These are phyloP conservation scores for Chrysina gloriosa DNA, from an alignment of 2,888 invertebrate genomes.

Conservation along the genomic window DNA sequence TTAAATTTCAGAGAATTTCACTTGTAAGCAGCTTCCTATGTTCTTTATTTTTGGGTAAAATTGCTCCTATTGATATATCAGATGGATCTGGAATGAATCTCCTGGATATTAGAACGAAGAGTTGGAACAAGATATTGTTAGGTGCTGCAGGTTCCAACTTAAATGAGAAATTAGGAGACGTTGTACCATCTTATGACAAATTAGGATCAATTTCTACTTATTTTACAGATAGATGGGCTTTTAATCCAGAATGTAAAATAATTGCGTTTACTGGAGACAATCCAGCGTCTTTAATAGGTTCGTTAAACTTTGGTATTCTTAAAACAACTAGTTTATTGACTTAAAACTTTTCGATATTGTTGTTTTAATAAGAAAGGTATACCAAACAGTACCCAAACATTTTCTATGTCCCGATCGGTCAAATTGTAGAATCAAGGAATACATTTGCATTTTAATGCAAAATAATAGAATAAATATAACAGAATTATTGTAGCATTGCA, in stretches of 20 bases:
- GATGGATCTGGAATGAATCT: slow-evolving; percentile 98
- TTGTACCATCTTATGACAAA: slow-evolving; percentile 77
- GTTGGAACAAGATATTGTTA: slow-evolving; percentile 81
- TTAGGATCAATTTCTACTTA: slow-evolving; percentile 83
- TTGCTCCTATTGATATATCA: slow-evolving; percentile 90
- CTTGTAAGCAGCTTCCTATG: slow-evolving; percentile 93
- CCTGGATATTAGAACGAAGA: slow-evolving; percentile 81
- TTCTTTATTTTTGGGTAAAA: slow-evolving; percentile 86
- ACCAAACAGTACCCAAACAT: too few species aligned
- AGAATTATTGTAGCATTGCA: too few species aligned
- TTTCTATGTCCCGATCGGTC: too few species aligned
- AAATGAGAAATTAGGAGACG: slow-evolving; percentile 77
- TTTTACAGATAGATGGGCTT: slow-evolving; percentile 88
- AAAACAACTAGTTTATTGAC: too few species aligned
- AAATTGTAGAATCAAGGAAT: too few species aligned
- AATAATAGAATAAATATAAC: too few species aligned
- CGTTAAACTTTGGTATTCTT: too few species aligned
- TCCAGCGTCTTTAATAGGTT: slow-evolving; percentile 86
- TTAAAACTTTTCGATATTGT: too few species aligned
- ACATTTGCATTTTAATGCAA: too few species aligned
- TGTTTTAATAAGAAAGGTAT: too few species aligned
- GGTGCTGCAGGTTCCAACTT: slow-evolving; percentile 83
- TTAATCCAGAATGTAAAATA: slow-evolving; percentile 82
- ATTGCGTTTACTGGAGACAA: slow-evolving; percentile 96
- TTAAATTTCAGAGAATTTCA: slow-evolving; percentile 80